Percentiles rank a stretch among this genome's conserved stretches.
phyloP scores from a whole-genome alignment of 2,888 invertebrate species.

The Mimas tiliae region DNA sequence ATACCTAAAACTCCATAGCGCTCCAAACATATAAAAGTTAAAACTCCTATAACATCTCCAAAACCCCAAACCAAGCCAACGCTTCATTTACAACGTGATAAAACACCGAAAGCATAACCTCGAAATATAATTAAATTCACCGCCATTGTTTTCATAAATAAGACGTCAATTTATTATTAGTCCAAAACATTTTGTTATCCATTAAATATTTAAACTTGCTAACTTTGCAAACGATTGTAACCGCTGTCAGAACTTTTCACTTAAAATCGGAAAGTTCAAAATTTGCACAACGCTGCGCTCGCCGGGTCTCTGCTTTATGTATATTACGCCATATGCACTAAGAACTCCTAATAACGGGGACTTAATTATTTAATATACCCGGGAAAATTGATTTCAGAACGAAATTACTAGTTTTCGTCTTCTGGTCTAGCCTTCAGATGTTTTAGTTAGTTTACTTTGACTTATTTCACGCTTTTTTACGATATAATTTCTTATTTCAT shows the following conservation, averaged over 20 bases:
- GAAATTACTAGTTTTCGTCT: neutral
- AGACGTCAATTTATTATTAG: slow-evolving; percentile 32
- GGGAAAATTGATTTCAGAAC: neutral
- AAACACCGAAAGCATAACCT: slow-evolving; percentile 14
- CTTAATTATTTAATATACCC: neutral
- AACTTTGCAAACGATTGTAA: slow-evolving; percentile 50
- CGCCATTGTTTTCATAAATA: slow-evolving; percentile 12
- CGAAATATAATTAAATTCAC: slow-evolving; percentile 1
- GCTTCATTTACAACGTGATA: slow-evolving; percentile 7
- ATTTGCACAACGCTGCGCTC: slow-evolving; percentile 14
- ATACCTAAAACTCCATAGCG: neutral
- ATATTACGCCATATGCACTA: slow-evolving; percentile 17
- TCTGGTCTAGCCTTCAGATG: no score
- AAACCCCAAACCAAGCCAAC: neutral
- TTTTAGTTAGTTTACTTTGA: no score
- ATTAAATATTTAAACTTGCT: slow-evolving; percentile 51
- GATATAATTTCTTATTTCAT: no score
- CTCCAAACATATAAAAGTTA: neutral
- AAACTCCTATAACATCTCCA: neutral
- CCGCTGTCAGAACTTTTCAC: slow-evolving; percentile 55
- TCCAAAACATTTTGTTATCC: slow-evolving; percentile 33
- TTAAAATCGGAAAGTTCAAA: slow-evolving; percentile 29
- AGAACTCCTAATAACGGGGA: slow-evolving; percentile 11
- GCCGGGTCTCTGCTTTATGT: neutral
- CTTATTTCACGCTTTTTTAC: neutral